phyloP scores from a whole-genome alignment of 2,113 vertebrate genomes.

The Gymnogyps californianus region DNA sequence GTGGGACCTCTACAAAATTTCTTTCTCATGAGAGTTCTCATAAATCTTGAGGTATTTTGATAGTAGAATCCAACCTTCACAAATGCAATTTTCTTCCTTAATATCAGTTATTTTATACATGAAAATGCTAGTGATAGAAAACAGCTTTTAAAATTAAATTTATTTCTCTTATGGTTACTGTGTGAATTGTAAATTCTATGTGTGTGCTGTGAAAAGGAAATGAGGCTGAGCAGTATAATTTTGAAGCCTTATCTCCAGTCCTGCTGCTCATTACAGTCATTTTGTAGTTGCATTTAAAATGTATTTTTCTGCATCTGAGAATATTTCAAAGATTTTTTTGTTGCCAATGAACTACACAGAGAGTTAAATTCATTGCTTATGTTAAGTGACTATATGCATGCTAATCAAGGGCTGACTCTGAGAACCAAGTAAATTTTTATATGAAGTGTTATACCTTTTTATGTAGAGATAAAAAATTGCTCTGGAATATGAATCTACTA shows the following conservation, averaged over 20 bases:
- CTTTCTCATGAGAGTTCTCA: not conserved
- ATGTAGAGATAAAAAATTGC: not conserved
- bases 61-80: not conserved
- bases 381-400: not conserved
- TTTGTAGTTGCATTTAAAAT: not conserved
- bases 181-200: not conserved
- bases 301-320: not conserved
- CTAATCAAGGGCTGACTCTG: not conserved
- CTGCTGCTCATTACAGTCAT: not conserved
- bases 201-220: not conserved
- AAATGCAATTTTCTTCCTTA: not conserved
- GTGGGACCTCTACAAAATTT: not conserved
- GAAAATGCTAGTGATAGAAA: not conserved
- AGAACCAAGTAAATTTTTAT: not conserved
- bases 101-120: not conserved
- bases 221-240: not conserved
- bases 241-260: not conserved
- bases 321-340: not conserved
- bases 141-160: not conserved
- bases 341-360: not conserved
- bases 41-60: not conserved
- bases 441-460: not conserved
- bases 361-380: not conserved
- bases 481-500: not conserved
- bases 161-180: not conserved